phyloP scores from a whole-genome alignment of 2,797 vertebrate genomes.

The Sebastes melanostomus region DNA sequence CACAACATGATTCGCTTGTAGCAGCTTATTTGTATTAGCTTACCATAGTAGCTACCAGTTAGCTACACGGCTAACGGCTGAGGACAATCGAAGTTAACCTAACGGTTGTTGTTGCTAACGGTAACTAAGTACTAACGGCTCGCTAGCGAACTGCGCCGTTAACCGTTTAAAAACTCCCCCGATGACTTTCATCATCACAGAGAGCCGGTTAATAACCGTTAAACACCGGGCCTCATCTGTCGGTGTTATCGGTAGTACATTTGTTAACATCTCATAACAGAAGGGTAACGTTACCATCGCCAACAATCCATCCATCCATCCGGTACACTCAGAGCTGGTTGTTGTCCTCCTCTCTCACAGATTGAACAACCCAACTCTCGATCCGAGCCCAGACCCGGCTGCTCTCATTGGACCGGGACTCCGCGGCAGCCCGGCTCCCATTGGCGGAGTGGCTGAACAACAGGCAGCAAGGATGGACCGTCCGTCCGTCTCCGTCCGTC shows the following conservation, averaged over 20 bases:
- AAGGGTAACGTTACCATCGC: slow-evolving; percentile 69
- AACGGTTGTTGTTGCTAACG: slow-evolving; percentile 61
- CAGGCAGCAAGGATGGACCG: slow-evolving; percentile 72
- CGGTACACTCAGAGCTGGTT: slow-evolving; percentile 66
- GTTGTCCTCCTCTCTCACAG: slow-evolving; percentile 69
- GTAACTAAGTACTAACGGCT: slow-evolving; percentile 33
- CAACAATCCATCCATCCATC: slow-evolving; percentile 60
- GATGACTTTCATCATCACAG: slow-evolving; percentile 58
- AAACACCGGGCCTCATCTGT: slow-evolving; percentile 1
- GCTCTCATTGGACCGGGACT: slow-evolving; percentile 76
- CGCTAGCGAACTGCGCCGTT: slow-evolving; percentile 60
- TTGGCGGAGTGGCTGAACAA: slow-evolving; percentile 77
- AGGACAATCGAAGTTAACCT: slow-evolving; percentile 74
- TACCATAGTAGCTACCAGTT: slow-evolving; percentile 17
- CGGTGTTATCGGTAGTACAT: background rate
- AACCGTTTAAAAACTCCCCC: slow-evolving; percentile 45
- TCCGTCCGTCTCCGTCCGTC: slow-evolving; percentile 41
- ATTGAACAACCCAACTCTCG: slow-evolving; percentile 79
- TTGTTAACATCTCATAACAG: slow-evolving; percentile 17
- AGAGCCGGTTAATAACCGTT: slow-evolving; percentile 11
- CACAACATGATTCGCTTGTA: background rate
- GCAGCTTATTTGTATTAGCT: slow-evolving; percentile 24
- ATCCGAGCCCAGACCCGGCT: slow-evolving; percentile 59
- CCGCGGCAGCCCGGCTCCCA: slow-evolving; percentile 58
- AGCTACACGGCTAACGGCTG: slow-evolving; percentile 52